Evolutionary conservation across 2,113 vertebrate genomes (phyloP).

Genomic region (Actinemys pallida): DNA sequence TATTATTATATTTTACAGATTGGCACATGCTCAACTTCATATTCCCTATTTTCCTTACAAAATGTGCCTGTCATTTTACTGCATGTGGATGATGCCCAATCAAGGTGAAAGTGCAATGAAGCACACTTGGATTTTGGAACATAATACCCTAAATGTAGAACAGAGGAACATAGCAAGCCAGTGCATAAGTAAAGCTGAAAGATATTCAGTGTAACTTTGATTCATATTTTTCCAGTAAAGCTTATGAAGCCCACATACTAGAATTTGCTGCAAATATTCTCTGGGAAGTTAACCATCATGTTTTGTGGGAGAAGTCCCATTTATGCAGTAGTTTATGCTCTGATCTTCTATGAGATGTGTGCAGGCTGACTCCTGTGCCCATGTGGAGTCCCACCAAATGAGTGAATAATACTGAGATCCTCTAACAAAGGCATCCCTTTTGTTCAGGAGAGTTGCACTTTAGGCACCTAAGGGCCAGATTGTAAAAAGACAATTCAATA

Average conservation of each 20-base stretch:
- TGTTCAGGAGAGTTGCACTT: fast-evolving
- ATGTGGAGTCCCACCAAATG: fast-evolving
- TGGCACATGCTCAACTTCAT: too few species aligned
- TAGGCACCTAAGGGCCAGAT: neutral
- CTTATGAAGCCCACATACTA: neutral
- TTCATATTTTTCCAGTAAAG: neutral
- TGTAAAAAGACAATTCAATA: fast-evolving
- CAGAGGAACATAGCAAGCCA: neutral
- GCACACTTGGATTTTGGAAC: slow-evolving; percentile 12
- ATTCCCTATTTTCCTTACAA: neutral
- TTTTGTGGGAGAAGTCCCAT: neutral
- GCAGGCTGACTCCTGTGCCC: fast-evolving
- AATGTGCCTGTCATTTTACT: neutral
- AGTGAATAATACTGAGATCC: fast-evolving
- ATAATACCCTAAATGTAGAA: neutral
- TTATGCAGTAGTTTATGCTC: neutral
- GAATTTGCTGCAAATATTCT: neutral
- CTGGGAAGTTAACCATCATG: too few species aligned
- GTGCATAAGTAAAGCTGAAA: neutral
- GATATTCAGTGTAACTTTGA: neutral
- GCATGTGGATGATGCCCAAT: fast-evolving
- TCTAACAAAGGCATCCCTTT: too few species aligned
- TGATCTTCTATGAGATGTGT: fast-evolving
- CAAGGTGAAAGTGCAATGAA: neutral
- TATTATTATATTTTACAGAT: neutral